A percentile compares a stretch with the other conserved stretches of the same genome.
Evolutionary conservation across 2,888 invertebrate species (phyloP).

Genomic region (Harmothoe impar): DNA sequence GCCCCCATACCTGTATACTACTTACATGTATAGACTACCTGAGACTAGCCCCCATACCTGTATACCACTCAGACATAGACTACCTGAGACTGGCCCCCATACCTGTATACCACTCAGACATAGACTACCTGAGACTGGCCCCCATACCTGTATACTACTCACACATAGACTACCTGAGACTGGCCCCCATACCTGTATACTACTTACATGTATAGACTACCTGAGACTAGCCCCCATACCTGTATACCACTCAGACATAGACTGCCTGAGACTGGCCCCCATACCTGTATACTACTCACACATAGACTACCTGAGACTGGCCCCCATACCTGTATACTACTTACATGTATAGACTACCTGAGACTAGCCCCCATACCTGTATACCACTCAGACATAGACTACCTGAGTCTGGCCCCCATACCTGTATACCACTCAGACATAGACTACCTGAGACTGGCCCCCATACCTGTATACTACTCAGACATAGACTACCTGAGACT

Average conservation of each 20-base stretch:
- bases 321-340: background rate
- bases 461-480: background rate
- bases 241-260: background rate
- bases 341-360: too few relatives aligned
- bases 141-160: background rate
- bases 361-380: too few relatives aligned
- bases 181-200: background rate
- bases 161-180: background rate
- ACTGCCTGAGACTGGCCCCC: background rate
- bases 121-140: background rate
- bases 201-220: background rate
- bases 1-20: background rate
- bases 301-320: background rate
- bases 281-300: background rate
- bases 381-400: too few relatives aligned
- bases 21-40: background rate
- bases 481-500: too few relatives aligned
- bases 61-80: background rate
- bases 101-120: background rate
- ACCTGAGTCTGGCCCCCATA: too few relatives aligned
- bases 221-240: background rate
- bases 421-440: too few relatives aligned
- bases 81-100: background rate
- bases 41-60: background rate
- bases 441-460: background rate